phyloP scores from a whole-genome alignment of 2,888 invertebrate species.

The Hybos culiciformis region DNA sequence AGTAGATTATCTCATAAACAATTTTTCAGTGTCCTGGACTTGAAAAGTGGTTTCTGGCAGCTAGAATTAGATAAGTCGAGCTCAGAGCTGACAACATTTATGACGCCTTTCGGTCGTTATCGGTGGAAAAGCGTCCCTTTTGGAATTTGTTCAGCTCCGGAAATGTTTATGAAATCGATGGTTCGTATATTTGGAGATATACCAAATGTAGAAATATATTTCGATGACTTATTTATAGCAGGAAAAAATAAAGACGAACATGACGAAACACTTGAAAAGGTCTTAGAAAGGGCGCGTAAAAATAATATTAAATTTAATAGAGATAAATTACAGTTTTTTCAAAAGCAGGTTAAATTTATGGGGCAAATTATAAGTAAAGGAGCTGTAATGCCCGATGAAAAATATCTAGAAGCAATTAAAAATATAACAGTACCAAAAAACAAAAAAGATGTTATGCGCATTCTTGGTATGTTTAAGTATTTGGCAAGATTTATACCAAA shows the following conservation, averaged over 20 bases:
- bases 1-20: too few relatives aligned
- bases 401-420: constrained; percentile 12
- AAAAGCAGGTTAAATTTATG: constrained; percentile 17
- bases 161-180: constrained; percentile 24
- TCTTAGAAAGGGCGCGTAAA: constrained; percentile 12
- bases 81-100: too few relatives aligned
- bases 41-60: too few relatives aligned
- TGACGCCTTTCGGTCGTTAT: too few relatives aligned
- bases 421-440: constrained; percentile 8
- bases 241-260: constrained; percentile 13
- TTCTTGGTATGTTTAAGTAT: constrained; percentile 15
- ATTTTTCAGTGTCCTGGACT: too few relatives aligned
- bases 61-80: too few relatives aligned
- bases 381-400: constrained; percentile 12
- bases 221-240: constrained; percentile 24
- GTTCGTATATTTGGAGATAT: constrained; percentile 24
- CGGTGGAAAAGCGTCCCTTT: constrained; percentile 22
- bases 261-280: constrained; percentile 10
- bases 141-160: constrained; percentile 23
- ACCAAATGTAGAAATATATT: constrained; percentile 22
- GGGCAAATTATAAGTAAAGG: constrained; percentile 17
- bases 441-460: constrained; percentile 10
- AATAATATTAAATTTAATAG: constrained; percentile 18
- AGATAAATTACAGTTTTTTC: constrained; percentile 18
- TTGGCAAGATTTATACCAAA: constrained; percentile 15